Evolutionary conservation across 2,797 vertebrate genomes (phyloP).

Genomic region (Lepus oiostolus): DNA sequence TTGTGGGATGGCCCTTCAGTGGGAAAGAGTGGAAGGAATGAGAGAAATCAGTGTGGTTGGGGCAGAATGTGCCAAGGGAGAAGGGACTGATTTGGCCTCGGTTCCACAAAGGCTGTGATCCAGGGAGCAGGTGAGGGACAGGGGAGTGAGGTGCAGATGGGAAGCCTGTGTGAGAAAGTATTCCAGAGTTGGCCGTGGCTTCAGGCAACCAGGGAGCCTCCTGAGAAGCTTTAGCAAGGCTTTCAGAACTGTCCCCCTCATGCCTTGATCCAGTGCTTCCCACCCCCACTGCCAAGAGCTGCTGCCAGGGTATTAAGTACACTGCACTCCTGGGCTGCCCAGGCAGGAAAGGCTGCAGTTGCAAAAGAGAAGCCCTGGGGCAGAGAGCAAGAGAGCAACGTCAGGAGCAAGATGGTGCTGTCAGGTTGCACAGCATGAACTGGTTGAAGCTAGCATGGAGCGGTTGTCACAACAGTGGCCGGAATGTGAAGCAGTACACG

Average conservation of each 20-base stretch:
- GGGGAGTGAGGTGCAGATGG: background rate
- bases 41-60: slow-evolving; percentile 1
- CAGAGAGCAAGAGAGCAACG: background rate
- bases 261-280: background rate
- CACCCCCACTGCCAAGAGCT: background rate
- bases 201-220: background rate
- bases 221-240: background rate
- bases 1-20: background rate
- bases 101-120: background rate
- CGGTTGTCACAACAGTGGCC: background rate
- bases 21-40: background rate
- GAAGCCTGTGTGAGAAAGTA: background rate
- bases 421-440: background rate
- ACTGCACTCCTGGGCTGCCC: background rate
- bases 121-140: background rate
- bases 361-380: background rate
- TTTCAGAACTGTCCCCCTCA: background rate
- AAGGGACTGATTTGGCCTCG: background rate
- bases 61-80: background rate
- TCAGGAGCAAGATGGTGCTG: background rate
- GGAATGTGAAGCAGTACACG: slow-evolving; percentile 1
- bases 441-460: background rate
- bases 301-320: background rate
- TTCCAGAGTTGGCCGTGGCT: background rate
- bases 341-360: background rate